Conservation (phyloP, 2,797 vertebrate genomes). For the Zalophus californianus region DNA sequence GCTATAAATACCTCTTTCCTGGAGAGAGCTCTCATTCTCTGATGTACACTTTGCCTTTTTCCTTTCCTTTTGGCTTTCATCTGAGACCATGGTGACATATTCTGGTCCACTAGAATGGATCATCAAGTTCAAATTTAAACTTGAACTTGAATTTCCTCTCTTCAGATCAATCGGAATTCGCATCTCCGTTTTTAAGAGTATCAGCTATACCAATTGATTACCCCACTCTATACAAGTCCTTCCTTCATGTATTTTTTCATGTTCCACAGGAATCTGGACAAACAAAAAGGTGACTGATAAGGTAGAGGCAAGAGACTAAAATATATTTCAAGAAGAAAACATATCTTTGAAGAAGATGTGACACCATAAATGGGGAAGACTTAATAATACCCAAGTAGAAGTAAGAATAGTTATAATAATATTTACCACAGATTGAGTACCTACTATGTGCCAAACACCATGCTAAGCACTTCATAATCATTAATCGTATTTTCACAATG, state of each 20-base stretch:
- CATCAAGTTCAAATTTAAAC: constrained; percentile 25
- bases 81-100: not conserved
- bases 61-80: not conserved
- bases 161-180: not conserved
- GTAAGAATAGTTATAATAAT: not conserved
- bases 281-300: not conserved
- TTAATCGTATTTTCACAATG: not conserved
- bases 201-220: not conserved
- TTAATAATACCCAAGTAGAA: not conserved
- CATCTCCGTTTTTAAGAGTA: not conserved
- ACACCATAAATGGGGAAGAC: not conserved
- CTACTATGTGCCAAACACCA: not conserved
- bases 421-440: not conserved
- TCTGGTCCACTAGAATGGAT: not conserved
- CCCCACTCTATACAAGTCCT: not conserved
- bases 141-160: constrained; percentile 20
- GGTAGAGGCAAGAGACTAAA: not conserved
- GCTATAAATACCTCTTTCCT: not conserved
- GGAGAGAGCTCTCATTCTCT: not conserved
- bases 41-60: not conserved
- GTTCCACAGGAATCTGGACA: not conserved
- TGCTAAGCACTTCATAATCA: not conserved
- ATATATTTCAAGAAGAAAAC: not conserved
- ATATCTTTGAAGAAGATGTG: not conserved
- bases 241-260: not conserved